Percentiles rank a stretch among this genome's conserved stretches.
Evolutionary conservation across 2,888 invertebrate species (phyloP).

Genomic region (Sarcophaga caerulescens): DNA sequence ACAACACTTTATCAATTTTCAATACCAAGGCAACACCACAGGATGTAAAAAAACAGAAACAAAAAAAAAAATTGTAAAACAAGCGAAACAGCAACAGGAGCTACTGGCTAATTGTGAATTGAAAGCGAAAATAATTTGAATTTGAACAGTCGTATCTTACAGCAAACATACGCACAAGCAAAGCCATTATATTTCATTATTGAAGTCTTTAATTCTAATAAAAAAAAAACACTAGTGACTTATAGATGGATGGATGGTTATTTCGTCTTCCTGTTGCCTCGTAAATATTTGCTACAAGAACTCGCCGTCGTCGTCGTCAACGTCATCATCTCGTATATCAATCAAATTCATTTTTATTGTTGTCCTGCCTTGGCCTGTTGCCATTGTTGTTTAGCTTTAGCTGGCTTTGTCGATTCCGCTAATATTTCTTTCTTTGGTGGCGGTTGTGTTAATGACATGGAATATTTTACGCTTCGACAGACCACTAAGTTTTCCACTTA

Average conservation of each 20-base stretch:
- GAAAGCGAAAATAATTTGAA: slow-evolving; percentile 40
- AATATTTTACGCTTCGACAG: slow-evolving; percentile 66
- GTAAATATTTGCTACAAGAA: slow-evolving; percentile 54
- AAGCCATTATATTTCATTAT: not conserved
- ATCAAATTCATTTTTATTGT: slow-evolving; percentile 9
- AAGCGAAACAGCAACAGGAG: slow-evolving; percentile 55
- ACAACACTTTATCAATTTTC: slow-evolving; percentile 67
- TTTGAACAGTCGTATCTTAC: slow-evolving; percentile 60
- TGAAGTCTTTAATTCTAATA: not conserved
- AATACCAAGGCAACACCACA: slow-evolving; percentile 65
- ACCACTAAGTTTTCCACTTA: slow-evolving; percentile 54
- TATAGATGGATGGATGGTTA: slow-evolving; percentile 7
- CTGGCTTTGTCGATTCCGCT: not conserved
- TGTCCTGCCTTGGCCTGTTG: slow-evolving; percentile 20
- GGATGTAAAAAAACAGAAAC: slow-evolving; percentile 47
- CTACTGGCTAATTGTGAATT: slow-evolving; percentile 61
- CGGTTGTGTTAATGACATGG: slow-evolving; percentile 65
- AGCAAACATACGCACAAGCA: slow-evolving; percentile 19
- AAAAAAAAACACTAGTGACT: not conserved
- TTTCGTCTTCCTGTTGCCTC: slow-evolving; percentile 55
- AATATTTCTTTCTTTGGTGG: slow-evolving; percentile 17
- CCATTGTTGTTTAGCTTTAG: slow-evolving; percentile 6
- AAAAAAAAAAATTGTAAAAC: slow-evolving; percentile 11
- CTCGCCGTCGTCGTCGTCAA: not conserved
- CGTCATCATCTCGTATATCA: slow-evolving; percentile 51